These are phyloP conservation scores for Cephonodes hylas DNA, from an alignment of 2,888 invertebrate species.

Conservation along the genomic window DNA sequence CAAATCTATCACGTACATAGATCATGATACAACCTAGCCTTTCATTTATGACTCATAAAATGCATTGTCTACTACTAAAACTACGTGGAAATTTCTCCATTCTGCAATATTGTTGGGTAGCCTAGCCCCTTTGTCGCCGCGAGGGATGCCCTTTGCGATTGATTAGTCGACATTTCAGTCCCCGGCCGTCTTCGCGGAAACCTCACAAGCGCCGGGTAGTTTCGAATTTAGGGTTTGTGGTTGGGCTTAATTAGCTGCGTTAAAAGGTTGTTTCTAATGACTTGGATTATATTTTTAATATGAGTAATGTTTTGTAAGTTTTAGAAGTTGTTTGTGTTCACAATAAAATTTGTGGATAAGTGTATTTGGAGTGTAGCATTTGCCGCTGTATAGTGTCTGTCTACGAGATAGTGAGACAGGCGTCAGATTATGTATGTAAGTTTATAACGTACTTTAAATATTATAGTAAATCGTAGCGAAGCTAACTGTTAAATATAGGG, in stretches of 20 bases:
- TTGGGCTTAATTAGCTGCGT: constrained; percentile 27
- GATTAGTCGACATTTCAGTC: constrained; percentile 75
- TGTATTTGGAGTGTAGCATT: no score
- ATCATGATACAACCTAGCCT: no score
- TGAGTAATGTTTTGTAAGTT: background rate
- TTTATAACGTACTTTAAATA: no score
- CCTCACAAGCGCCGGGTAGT: constrained; percentile 38
- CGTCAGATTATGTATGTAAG: no score
- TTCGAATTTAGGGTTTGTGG: constrained; percentile 22
- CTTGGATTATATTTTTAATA: background rate
- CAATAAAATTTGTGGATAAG: no score
- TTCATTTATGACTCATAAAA: no score
- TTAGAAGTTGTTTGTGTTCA: background rate
- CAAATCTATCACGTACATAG: no score
- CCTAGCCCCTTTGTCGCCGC: constrained; percentile 56
- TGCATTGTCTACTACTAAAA: no score
- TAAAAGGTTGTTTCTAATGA: constrained; percentile 12
- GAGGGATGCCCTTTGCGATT: constrained; percentile 70
- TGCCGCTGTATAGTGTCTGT: no score
- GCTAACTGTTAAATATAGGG: no score
- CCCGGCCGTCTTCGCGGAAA: constrained; percentile 65
- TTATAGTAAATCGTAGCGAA: no score
- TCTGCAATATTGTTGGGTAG: constrained; percentile 20
- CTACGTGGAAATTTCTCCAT: background rate
- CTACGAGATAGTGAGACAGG: no score